Conservation (phyloP, 2,113 vertebrate genomes). For the Dinomys branickii region DNA sequence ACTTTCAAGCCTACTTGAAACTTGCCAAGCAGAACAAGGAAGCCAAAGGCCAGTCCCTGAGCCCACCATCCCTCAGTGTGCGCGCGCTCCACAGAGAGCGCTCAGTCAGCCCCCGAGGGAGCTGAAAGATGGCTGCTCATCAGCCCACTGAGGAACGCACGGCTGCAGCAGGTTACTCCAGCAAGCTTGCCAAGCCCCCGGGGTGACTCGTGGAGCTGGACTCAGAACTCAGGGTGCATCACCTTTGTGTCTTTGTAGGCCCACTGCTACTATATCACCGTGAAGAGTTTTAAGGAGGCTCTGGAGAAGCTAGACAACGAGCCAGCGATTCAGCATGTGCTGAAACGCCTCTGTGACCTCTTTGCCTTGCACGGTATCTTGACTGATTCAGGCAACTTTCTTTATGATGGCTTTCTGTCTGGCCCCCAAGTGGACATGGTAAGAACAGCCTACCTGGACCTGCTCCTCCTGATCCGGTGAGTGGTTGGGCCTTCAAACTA, state of each 20-base stretch:
- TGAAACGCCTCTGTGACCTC: constrained; percentile 87
- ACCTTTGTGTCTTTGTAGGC: constrained; percentile 82
- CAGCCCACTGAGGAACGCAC: neutral
- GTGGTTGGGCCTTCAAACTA: constrained; percentile 25
- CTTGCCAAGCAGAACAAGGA: neutral
- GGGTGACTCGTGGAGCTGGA: neutral
- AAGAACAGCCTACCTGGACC: constrained; percentile 84
- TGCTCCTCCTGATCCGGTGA: constrained; percentile 87
- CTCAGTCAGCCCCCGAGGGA: neutral
- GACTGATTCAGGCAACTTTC: constrained; percentile 82
- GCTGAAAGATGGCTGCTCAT: neutral
- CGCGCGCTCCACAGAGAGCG: neutral
- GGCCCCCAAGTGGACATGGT: constrained; percentile 84
- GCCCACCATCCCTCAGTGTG: neutral
- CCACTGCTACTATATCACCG: constrained; percentile 86
- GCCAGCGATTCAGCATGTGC: constrained; percentile 82
- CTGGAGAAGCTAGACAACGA: constrained; percentile 79
- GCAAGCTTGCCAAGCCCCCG: neutral
- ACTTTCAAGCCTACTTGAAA: neutral
- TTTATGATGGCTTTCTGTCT: constrained; percentile 84
- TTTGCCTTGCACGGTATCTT: constrained; percentile 86
- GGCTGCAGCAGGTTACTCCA: neutral
- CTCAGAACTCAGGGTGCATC: neutral
- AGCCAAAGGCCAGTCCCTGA: neutral
- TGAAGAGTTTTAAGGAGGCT: constrained; percentile 84